phyloP scores from a whole-genome alignment of 1,140 invertebrate species.

The Odontomachus brunneus region DNA sequence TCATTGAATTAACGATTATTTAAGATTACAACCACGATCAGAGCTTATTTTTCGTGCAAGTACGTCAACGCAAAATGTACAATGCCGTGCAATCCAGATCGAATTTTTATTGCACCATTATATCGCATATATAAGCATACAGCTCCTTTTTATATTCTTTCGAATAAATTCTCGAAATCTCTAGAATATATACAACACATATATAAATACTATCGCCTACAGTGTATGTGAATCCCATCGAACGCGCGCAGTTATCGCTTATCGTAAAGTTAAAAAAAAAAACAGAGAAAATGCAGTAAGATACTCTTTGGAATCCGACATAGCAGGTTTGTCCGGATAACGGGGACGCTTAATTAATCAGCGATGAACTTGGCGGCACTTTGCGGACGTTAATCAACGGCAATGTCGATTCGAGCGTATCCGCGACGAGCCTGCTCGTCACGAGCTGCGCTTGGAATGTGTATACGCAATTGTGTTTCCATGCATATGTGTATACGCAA shows the following conservation, averaged over 20 bases:
- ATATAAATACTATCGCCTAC: conserved; percentile 5
- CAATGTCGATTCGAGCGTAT: neutral
- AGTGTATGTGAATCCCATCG: conserved; percentile 22
- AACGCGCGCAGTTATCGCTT: neutral
- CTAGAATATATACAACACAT: neutral
- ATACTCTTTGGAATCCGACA: conserved; percentile 56
- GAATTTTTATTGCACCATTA: conserved; percentile 16
- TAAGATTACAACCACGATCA: conserved; percentile 37
- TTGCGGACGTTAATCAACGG: conserved; percentile 14
- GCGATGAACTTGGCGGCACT: conserved; percentile 24
- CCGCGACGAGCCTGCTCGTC: neutral
- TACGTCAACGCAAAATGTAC: neutral
- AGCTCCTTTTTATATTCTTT: neutral
- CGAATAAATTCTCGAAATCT: conserved; percentile 33
- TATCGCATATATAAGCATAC: conserved; percentile 12
- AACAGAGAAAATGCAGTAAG: conserved; percentile 37
- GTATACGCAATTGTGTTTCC: neutral
- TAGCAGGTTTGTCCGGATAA: conserved; percentile 28
- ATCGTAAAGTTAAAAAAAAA: conserved; percentile 22
- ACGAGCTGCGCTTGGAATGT: conserved; percentile 39
- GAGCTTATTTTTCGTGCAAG: neutral
- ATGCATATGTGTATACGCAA: conserved; percentile 3
- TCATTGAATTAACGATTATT: conserved; percentile 13
- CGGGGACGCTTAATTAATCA: neutral
- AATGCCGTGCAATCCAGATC: conserved; percentile 3